Evolutionary conservation across 2,797 vertebrate species (phyloP).

Genomic region (Epinephelus awoara): DNA sequence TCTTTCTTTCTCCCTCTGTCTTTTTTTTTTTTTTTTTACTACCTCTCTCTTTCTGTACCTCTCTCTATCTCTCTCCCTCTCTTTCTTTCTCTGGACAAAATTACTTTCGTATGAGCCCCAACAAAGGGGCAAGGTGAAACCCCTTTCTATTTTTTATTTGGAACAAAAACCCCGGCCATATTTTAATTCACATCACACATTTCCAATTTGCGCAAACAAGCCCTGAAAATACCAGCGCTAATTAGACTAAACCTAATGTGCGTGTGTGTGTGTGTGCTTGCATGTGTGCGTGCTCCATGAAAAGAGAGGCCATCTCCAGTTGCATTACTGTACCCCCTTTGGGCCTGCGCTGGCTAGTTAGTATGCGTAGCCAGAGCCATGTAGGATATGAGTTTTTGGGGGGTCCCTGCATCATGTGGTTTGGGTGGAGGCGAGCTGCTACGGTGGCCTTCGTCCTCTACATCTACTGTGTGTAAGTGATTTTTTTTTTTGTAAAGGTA

Average conservation of each 20-base stretch:
- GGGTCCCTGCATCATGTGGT: conserved; percentile 71
- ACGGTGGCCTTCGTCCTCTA: conserved; percentile 40
- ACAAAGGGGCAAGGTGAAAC: conserved; percentile 88
- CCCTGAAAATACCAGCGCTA: conserved; percentile 83
- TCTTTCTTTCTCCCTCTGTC: conserved; percentile 77
- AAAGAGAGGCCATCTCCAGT: conserved; percentile 68
- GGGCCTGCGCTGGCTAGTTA: conserved; percentile 62
- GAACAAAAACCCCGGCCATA: conserved; percentile 84
- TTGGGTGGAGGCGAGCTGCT: conserved; percentile 39
- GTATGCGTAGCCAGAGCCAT: conserved; percentile 66
- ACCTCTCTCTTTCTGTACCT: conserved; percentile 52
- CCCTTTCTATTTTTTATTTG: conserved; percentile 84
- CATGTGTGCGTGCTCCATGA: conserved; percentile 61
- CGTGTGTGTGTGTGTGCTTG: conserved; percentile 43
- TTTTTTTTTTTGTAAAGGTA: conserved; percentile 42
- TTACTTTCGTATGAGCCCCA: conserved; percentile 92
- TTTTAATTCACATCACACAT: conserved; percentile 92
- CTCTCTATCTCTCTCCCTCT: conserved; percentile 46
- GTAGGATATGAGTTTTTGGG: conserved; percentile 67
- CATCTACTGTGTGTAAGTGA: conserved; percentile 1
- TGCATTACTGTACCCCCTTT: conserved; percentile 65
- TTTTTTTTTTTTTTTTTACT: conserved; percentile 49
- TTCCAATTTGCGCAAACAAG: conserved; percentile 88
- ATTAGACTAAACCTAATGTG: conserved; percentile 80
- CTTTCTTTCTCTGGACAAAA: conserved; percentile 85